These are phyloP conservation scores for Ellobium chinense DNA, from an alignment of 2,888 invertebrate genomes.

Conservation along the genomic window DNA sequence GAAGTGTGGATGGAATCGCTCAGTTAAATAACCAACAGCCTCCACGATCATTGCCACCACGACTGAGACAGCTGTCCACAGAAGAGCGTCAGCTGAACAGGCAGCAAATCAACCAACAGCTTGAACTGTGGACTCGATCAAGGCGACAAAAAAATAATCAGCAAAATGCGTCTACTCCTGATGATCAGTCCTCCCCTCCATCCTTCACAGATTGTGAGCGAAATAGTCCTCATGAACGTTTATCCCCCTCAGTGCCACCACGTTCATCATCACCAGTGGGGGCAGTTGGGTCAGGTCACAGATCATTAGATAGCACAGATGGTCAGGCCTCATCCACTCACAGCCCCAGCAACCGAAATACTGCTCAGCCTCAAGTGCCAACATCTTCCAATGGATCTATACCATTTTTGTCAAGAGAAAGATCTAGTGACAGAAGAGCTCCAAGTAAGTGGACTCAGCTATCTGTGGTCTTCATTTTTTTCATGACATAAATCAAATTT, in stretches of 20 bases:
- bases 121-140: constrained; percentile 74
- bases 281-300: not conserved
- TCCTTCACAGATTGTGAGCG: constrained; percentile 37
- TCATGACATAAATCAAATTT: too few relatives aligned
- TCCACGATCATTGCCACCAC: constrained; percentile 61
- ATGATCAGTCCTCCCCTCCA: constrained; percentile 32
- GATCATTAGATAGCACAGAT: constrained; percentile 23
- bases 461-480: too few relatives aligned
- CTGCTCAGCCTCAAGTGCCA: constrained; percentile 31
- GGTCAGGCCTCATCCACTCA: constrained; percentile 1
- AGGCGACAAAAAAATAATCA: constrained; percentile 56
- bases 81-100: constrained; percentile 72
- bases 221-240: not conserved
- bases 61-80: constrained; percentile 65
- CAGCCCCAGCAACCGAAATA: not conserved
- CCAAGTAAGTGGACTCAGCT: constrained; percentile 8
- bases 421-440: constrained; percentile 37
- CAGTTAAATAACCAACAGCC: constrained; percentile 43
- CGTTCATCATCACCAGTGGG: not conserved
- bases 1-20: constrained; percentile 47
- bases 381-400: constrained; percentile 1
- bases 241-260: constrained; percentile 13
- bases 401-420: constrained; percentile 25
- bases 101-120: constrained; percentile 72
- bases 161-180: not conserved